Evolutionary conservation across 2,113 vertebrate genomes (phyloP).

Genomic region (Elaphurus davidianus): DNA sequence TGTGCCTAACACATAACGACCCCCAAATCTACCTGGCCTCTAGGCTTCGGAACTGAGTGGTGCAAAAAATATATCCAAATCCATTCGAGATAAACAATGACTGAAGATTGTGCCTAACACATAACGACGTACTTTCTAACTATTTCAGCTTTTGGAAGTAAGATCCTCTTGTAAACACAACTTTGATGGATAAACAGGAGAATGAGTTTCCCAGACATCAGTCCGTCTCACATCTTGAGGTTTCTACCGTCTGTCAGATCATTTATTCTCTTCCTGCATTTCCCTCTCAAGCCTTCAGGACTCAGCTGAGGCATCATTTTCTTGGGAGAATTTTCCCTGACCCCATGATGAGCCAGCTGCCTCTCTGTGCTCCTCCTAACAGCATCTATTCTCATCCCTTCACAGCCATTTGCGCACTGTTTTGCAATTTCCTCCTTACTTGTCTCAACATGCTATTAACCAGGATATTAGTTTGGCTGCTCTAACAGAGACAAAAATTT

Average conservation of each 20-base stretch:
- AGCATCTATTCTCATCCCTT: neutral
- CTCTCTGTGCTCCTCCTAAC: neutral
- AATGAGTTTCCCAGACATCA: neutral
- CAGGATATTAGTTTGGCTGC: neutral
- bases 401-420: neutral
- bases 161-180: neutral
- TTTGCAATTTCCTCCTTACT: neutral
- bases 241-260: neutral
- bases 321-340: neutral
- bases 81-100: neutral
- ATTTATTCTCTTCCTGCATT: neutral
- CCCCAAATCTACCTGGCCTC: no score
- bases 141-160: neutral
- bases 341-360: neutral
- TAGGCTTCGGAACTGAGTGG: neutral
- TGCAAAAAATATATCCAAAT: neutral
- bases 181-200: neutral
- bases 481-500: neutral
- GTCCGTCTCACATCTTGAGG: neutral
- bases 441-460: neutral
- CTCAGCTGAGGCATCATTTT: neutral
- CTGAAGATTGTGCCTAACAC: neutral
- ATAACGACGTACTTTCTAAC: neutral
- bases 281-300: neutral
- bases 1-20: neutral